Percentiles rank a stretch among this genome's conserved stretches.
phyloP scores from a whole-genome alignment of 2,113 vertebrate species.

The Sminthopsis crassicaudata region DNA sequence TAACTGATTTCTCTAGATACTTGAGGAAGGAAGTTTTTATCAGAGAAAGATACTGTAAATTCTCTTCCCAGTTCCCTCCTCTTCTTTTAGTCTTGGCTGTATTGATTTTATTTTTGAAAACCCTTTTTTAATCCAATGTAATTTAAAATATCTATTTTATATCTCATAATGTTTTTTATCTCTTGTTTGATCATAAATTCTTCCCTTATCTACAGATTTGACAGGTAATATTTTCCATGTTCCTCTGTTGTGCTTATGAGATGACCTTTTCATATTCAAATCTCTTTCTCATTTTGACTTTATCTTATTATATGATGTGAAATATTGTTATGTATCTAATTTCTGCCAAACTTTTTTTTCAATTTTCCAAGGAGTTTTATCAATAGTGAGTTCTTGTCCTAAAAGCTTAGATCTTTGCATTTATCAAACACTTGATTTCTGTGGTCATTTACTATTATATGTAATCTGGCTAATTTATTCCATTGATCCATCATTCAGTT shows the following conservation, averaged over 20 bases:
- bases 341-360: neutral
- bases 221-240: neutral
- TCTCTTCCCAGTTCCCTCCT: neutral
- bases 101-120: neutral
- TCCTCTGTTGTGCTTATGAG: neutral
- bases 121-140: neutral
- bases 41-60: neutral
- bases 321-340: neutral
- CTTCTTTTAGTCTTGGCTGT: neutral
- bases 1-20: neutral
- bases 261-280: neutral
- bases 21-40: neutral
- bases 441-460: neutral
- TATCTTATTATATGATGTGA: neutral
- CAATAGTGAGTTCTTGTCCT: neutral
- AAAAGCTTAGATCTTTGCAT: neutral
- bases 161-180: neutral
- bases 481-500: neutral
- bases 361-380: neutral
- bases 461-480: neutral
- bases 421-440: neutral
- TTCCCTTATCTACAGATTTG: neutral
- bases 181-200: neutral
- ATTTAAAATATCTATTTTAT: neutral
- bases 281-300: neutral